These are phyloP conservation scores for Tetrao urogallus DNA, from an alignment of 2,113 vertebrate genomes.

Conservation along the genomic window DNA sequence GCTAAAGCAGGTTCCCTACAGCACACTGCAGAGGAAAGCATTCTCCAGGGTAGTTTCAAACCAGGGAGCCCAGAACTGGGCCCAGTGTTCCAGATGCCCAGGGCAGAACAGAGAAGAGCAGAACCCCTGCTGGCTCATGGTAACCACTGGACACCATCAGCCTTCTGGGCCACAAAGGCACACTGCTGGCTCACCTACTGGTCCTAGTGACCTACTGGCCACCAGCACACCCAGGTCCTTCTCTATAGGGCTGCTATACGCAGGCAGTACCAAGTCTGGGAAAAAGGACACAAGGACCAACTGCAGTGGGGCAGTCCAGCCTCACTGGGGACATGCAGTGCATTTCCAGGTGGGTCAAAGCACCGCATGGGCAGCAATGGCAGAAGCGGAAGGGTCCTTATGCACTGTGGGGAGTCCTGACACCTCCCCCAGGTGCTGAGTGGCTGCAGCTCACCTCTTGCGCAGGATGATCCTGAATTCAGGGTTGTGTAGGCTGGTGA, in stretches of 20 bases:
- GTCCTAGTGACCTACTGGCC: too few relatives aligned
- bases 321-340: background rate
- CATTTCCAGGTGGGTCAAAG: background rate
- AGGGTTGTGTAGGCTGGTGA: slow-evolving; percentile 90
- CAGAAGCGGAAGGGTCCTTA: background rate
- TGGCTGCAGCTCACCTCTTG: slow-evolving; percentile 84
- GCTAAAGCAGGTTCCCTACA: too few relatives aligned
- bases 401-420: background rate
- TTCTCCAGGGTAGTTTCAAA: too few relatives aligned
- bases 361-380: accelerated
- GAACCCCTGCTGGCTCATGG: too few relatives aligned
- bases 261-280: background rate
- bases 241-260: background rate
- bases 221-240: too few relatives aligned
- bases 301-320: background rate
- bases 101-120: too few relatives aligned
- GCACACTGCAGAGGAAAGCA: too few relatives aligned
- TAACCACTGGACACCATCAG: too few relatives aligned
- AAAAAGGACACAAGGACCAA: background rate
- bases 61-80: too few relatives aligned
- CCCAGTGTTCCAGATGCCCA: too few relatives aligned
- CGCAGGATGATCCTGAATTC: slow-evolving; percentile 95
- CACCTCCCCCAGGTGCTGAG: background rate
- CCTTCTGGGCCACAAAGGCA: too few relatives aligned
- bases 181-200: too few relatives aligned